Evolutionary conservation across 23 tunicate genomes (phyloP).

Genomic region (Styela clava): DNA sequence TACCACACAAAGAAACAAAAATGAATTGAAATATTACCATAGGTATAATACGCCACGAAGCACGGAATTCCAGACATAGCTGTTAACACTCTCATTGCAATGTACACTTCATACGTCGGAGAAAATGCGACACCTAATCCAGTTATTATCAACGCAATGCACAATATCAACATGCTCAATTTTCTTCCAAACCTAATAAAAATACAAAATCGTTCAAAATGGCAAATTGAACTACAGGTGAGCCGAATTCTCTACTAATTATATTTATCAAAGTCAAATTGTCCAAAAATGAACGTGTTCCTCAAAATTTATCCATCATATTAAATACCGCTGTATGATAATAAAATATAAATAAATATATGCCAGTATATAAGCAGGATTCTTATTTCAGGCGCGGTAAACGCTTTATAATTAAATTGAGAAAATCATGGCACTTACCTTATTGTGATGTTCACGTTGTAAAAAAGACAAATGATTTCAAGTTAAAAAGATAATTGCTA

Average conservation of each 20-base stretch:
- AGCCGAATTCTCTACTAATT: not conserved
- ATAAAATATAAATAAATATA: too few relatives aligned
- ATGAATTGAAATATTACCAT: constrained; percentile 29
- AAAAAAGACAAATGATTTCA: too few relatives aligned
- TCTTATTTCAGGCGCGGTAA: too few relatives aligned
- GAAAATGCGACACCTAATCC: constrained; percentile 43
- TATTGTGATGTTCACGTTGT: too few relatives aligned
- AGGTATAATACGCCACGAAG: constrained; percentile 49
- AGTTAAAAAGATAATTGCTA: too few relatives aligned
- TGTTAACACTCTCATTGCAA: constrained; percentile 37
- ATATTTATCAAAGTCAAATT: not conserved
- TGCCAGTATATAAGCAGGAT: too few relatives aligned
- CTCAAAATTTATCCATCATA: too few relatives aligned
- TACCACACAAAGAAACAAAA: not conserved
- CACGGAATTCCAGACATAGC: constrained; percentile 35
- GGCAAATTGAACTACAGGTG: not conserved
- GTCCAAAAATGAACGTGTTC: too few relatives aligned
- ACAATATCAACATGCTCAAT: constrained; percentile 32
- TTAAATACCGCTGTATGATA: too few relatives aligned
- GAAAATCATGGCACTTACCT: too few relatives aligned
- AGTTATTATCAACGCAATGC: constrained; percentile 11
- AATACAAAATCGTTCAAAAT: not conserved
- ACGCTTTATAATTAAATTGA: too few relatives aligned
- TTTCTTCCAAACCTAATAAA: constrained; percentile 66
- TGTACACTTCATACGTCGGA: constrained; percentile 53